Percentiles rank a stretch among this genome's conserved stretches.
Conservation (phyloP, 2,888 invertebrate species). For the Erpobdella octoculata region DNA sequence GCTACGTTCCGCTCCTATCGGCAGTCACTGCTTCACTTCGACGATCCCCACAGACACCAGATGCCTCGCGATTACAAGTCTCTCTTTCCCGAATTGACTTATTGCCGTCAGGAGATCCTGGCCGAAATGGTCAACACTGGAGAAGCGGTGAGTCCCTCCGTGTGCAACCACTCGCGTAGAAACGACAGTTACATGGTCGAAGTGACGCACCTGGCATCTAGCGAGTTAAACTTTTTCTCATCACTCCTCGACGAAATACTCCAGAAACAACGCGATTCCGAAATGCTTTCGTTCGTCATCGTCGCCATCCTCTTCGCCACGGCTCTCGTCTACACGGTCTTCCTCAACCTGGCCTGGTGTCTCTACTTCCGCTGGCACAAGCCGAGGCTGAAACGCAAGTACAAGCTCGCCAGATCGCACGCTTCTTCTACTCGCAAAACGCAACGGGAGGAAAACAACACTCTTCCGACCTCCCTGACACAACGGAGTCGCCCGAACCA, state of each 20-base stretch:
- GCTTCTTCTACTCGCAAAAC: not conserved
- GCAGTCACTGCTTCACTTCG: conserved; percentile 1
- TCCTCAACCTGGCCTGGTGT: conserved; percentile 33
- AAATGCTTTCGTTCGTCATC: conserved; percentile 9
- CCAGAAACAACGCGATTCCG: conserved; percentile 6
- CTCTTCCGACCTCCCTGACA: not conserved
- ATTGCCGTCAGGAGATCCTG: conserved; percentile 36
- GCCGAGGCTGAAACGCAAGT: conserved; percentile 28
- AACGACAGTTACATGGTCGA: conserved; percentile 37
- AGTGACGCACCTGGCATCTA: conserved; percentile 29
- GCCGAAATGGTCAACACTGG: conserved; percentile 37
- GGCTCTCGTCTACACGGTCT: conserved; percentile 27
- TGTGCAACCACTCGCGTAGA: conserved; percentile 36
- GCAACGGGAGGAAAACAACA: not conserved
- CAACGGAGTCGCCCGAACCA: not conserved
- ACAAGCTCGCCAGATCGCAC: conserved; percentile 22
- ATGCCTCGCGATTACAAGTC: conserved; percentile 29
- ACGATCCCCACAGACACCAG: conserved; percentile 10
- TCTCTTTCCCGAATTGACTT: conserved; percentile 36
- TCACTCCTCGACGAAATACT: conserved; percentile 21
- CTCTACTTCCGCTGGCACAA: conserved; percentile 33
- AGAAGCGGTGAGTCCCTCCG: conserved; percentile 34
- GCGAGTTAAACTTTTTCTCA: conserved; percentile 28
- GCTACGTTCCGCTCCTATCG: conserved; percentile 35
- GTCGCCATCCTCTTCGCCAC: conserved; percentile 31